Conservation (phyloP, 30 jellyfish, hydroid and myxozoan species). For the Calvadosia cruxmelitensis region DNA sequence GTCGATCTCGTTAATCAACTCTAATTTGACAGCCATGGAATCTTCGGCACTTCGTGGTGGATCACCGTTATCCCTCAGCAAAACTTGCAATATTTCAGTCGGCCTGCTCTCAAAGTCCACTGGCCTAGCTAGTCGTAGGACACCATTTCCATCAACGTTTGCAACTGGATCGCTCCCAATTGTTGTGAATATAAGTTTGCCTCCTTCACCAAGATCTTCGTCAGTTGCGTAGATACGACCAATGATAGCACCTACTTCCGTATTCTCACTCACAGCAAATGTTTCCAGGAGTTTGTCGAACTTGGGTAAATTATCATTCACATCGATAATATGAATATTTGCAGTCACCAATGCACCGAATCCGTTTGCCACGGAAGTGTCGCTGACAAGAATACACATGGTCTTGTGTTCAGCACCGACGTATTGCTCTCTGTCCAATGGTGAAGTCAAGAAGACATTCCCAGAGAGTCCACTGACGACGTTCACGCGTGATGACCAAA, state of each 20-base stretch:
- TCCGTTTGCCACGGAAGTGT: background rate
- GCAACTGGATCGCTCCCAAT: background rate
- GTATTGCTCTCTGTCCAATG: background rate
- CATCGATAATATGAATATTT: conserved; percentile 7
- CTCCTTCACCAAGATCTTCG: conserved; percentile 6
- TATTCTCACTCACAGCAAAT: background rate
- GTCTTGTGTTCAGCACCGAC: background rate
- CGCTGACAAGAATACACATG: background rate
- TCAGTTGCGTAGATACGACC: conserved; percentile 16
- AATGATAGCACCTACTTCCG: conserved; percentile 4
- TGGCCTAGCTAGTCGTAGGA: background rate
- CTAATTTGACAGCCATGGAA: background rate
- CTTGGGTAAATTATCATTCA: conserved; percentile 25
- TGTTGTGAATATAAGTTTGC: background rate
- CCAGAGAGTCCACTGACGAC: background rate
- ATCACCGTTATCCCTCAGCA: background rate
- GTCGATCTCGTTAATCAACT: background rate
- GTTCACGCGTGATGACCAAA: background rate
- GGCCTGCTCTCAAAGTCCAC: background rate
- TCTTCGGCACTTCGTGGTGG: background rate
- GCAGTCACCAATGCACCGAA: conserved; percentile 12
- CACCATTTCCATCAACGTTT: background rate
- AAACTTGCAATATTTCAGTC: background rate
- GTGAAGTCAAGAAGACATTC: background rate
- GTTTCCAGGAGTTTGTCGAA: conserved; percentile 5